Evolutionary conservation across 2,113 vertebrate species (phyloP), one percentile per base, ranked within the genome.

Genomic region (Cynocephalus volans): DNA sequence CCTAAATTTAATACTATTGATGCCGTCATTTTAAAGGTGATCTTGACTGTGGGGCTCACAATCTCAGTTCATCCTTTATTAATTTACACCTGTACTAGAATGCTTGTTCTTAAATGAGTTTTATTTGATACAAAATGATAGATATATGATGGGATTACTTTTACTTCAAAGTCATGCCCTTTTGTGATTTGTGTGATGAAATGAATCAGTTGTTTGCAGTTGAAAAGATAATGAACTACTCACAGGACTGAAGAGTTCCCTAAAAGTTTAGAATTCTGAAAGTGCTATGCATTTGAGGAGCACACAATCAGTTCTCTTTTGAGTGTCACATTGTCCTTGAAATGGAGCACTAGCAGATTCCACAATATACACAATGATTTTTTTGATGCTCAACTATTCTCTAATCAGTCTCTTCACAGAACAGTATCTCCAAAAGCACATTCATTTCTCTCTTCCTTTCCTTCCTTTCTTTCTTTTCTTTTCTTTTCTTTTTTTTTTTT

Each of bases 91-190:
- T 96, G 77, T 93, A 95, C 84, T 97, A 95, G 96, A 90, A 95
- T 95, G n/a, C 94, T 94, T 94, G 88, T 94, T 93, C 73, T 94
- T 90, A 85, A 60, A 76, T 93, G 82, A 75, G 82, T 96, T 97
- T 95, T 93, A 97, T 95, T 94, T 95, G 56, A 96, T 89, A 91
- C 0, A 0, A 95, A 95, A 92, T 96, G 90, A 94, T 81, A 95
- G 97, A 7, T 94, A 88, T 58, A 94, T 94, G 85, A 90, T 88
- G 96, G 94, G 87, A 97, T 93, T 96, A 96, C 69, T 91, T 90
- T 96, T 86, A 90, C 73, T 97, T 97, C 97, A 97, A 93, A 96
- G 85, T 93, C 93, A 89, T 86, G 52, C 95, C 94, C 85, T 97
- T 97, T 88, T 4, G 2, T 97, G 90, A 96, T 98, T 86, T 88